Evolutionary conservation across 2,888 invertebrate species (phyloP).

Genomic region (Hypercompe scribonia): DNA sequence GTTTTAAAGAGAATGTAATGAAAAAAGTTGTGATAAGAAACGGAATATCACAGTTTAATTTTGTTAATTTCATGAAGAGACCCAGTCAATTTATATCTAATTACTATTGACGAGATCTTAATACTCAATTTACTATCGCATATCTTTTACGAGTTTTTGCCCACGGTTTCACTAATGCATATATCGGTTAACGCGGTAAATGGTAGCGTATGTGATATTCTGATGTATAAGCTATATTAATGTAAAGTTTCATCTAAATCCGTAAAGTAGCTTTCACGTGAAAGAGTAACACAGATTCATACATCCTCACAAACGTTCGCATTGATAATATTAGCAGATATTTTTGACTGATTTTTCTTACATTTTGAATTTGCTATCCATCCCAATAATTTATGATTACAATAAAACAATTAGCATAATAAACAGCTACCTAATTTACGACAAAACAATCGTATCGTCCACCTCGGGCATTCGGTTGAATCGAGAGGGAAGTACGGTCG

Average conservation of each 20-base stretch:
- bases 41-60: conserved; percentile 18
- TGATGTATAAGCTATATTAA: no score
- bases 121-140: background rate
- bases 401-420: conserved; percentile 2
- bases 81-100: background rate
- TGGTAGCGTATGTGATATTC: no score
- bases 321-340: no score
- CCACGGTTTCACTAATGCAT: no score
- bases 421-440: conserved; percentile 10
- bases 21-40: conserved; percentile 17
- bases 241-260: no score
- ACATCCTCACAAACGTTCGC: no score
- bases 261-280: no score
- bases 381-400: background rate
- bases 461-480: background rate
- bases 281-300: no score
- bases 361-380: background rate
- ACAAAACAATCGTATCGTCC: conserved; percentile 30
- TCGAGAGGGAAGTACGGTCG: conserved; percentile 18
- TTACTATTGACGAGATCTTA: background rate
- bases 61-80: background rate
- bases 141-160: no score
- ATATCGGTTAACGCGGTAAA: no score
- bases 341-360: background rate
- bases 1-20: conserved; percentile 19